These are phyloP conservation scores for Oligia strigilis DNA, from an alignment of 2,888 invertebrate species.

Conservation along the genomic window DNA sequence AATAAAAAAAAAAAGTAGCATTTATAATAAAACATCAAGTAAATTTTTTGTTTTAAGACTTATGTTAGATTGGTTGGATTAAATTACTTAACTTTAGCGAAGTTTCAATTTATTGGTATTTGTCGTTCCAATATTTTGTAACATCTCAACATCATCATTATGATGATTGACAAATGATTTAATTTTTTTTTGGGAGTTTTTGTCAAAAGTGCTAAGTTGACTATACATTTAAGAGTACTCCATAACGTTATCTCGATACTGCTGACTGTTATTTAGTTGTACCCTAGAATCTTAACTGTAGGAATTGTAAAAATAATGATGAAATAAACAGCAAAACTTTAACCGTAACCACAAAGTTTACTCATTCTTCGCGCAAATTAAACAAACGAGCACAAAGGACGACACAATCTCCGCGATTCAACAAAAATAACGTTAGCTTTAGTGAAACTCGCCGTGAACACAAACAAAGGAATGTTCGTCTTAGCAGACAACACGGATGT, in stretches of 20 bases:
- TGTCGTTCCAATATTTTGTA: background rate
- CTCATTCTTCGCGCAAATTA: conserved; percentile 34
- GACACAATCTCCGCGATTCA: conserved; percentile 13
- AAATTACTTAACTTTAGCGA: background rate
- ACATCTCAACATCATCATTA: background rate
- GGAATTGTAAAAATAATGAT: background rate
- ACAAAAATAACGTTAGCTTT: conserved; percentile 31
- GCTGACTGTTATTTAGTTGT: background rate
- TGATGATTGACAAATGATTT: background rate
- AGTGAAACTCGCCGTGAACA: conserved; percentile 19
- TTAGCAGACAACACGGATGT: conserved; percentile 3
- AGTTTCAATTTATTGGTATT: background rate
- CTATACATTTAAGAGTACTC: background rate
- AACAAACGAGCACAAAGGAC: conserved; percentile 31
- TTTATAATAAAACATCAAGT: background rate
- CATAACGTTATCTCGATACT: background rate
- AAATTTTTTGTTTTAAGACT: background rate
- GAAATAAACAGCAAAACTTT: conserved; percentile 22
- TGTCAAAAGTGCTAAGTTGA: background rate
- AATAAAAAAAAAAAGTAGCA: background rate
- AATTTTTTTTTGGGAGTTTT: background rate
- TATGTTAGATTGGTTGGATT: background rate
- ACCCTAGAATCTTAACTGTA: background rate
- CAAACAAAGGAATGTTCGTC: conserved; percentile 36
- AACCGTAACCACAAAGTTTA: conserved; percentile 12